phyloP scores from a whole-genome alignment of 2,113 vertebrate species.

The Malurus elegans region DNA sequence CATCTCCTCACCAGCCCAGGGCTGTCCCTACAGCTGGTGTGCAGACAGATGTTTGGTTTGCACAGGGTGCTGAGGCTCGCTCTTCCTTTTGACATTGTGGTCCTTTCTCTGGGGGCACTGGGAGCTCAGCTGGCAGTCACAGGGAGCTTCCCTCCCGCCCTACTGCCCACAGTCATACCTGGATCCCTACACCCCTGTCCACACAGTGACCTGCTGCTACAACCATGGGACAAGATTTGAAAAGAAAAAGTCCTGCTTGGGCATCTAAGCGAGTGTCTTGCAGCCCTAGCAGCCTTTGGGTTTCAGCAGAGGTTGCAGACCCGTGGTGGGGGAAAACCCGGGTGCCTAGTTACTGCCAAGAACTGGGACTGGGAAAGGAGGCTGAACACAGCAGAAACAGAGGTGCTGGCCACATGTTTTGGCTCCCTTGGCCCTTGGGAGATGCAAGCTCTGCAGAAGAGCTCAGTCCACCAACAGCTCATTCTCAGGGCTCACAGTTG shows the following conservation, averaged over 20 bases:
- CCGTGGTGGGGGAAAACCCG: neutral
- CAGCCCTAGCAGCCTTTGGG: neutral
- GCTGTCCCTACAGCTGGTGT: neutral
- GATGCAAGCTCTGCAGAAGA: neutral
- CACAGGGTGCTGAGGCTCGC: neutral
- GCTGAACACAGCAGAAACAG: neutral
- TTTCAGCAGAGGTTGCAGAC: neutral
- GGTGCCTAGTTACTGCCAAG: neutral
- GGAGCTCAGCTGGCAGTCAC: neutral
- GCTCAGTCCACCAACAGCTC: neutral
- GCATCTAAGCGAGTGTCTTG: neutral
- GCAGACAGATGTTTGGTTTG: neutral
- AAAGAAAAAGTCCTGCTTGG: neutral
- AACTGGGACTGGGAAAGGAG: neutral
- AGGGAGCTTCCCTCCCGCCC: neutral
- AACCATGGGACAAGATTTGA: neutral
- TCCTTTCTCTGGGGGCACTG: neutral
- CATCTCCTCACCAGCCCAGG: accelerated
- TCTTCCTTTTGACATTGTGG: neutral
- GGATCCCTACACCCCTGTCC: neutral
- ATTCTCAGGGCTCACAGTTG: neutral
- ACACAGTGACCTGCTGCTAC: neutral
- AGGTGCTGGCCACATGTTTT: neutral
- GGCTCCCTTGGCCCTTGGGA: neutral
- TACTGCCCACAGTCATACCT: accelerated